A percentile compares a stretch with the other conserved stretches of the same genome.
phyloP scores from a whole-genome alignment of 2,113 vertebrate genomes.

The Myrmophylax atrothorax region DNA sequence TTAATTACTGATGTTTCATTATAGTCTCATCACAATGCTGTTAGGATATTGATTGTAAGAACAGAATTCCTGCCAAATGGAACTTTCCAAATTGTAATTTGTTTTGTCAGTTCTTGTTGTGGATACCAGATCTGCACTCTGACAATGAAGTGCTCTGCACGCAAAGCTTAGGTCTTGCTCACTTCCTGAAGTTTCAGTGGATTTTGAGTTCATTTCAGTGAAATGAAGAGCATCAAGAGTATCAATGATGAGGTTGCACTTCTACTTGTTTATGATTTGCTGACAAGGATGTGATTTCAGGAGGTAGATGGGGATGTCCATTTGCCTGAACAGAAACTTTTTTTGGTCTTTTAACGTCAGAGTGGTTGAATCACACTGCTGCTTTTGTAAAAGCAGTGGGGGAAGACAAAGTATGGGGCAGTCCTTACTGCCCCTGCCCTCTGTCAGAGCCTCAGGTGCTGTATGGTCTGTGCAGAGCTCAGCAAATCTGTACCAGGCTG shows the following conservation, averaged over 20 bases:
- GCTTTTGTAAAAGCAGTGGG: not conserved
- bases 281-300: not conserved
- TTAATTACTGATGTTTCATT: not conserved
- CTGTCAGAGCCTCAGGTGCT: not conserved
- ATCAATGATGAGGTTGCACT: not conserved
- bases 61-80: not conserved
- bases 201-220: not conserved
- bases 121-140: not conserved
- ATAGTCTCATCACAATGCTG: not conserved
- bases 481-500: not conserved
- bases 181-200: not conserved
- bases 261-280: not conserved
- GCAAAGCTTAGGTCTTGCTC: not conserved
- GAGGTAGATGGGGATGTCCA: not conserved
- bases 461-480: not conserved
- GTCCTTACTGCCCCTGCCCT: not conserved
- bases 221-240: not conserved
- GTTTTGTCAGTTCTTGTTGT: not conserved
- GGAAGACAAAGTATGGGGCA: not conserved
- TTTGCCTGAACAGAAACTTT: not conserved
- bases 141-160: not conserved
- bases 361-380: not conserved
- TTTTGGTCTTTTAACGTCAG: not conserved
- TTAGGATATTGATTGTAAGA: not conserved
- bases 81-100: not conserved